These are phyloP conservation scores for Lumbricus terrestris DNA, from an alignment of 2,888 invertebrate genomes.

Conservation along the genomic window DNA sequence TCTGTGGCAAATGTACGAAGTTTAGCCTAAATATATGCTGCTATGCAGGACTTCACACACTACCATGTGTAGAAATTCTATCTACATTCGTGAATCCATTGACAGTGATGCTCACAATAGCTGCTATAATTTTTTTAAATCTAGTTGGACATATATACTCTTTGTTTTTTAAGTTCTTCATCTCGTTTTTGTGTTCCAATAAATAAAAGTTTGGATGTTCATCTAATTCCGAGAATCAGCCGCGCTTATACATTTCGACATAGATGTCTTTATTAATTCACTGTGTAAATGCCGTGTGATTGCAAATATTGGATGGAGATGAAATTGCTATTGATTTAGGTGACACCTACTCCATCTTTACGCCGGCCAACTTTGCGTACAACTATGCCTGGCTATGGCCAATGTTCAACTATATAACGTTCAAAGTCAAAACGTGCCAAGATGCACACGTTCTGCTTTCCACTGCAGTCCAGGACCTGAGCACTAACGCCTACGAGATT, in stretches of 20 bases:
- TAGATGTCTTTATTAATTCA: no score
- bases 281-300: not conserved
- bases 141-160: not conserved
- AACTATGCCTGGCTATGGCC: slow-evolving; percentile 22
- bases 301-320: not conserved
- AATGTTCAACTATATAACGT: slow-evolving; percentile 11
- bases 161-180: not conserved
- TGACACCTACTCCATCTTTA: slow-evolving; percentile 23
- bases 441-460: slow-evolving; percentile 25
- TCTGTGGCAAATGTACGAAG: no score
- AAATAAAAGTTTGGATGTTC: not conserved
- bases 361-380: slow-evolving; percentile 6
- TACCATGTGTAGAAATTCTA: not conserved
- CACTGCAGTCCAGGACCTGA: not conserved
- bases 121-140: not conserved
- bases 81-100: not conserved
- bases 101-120: not conserved
- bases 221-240: not conserved
- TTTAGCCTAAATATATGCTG: no score
- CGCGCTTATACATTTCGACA: not conserved
- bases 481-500: slow-evolving; percentile 16
- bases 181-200: not conserved
- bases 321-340: slow-evolving; percentile 16
- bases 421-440: slow-evolving; percentile 22
- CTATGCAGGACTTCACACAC: not conserved